These are phyloP conservation scores for Scaptomyza hsui DNA, from an alignment of 1,140 invertebrate genomes.

Conservation along the genomic window DNA sequence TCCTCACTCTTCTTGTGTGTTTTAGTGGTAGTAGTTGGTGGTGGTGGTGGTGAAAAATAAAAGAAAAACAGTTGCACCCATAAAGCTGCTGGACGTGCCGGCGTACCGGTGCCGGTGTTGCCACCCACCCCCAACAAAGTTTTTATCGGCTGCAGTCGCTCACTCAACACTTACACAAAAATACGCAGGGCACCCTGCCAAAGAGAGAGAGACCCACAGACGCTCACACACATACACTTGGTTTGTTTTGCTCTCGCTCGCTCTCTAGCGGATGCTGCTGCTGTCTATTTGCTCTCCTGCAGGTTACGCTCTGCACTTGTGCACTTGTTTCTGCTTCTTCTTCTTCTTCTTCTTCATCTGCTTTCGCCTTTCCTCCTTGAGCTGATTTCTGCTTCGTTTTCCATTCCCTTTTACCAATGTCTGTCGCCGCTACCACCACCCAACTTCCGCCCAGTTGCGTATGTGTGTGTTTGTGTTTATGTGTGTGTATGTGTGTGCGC, in stretches of 20 bases:
- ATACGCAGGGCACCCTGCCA: slow-evolving; percentile 39
- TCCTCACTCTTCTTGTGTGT: slow-evolving; percentile 19
- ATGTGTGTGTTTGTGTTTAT: neutral
- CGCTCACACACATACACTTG: slow-evolving; percentile 23
- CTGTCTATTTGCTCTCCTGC: slow-evolving; percentile 31
- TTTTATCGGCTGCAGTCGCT: slow-evolving; percentile 14
- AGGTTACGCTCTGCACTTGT: slow-evolving; percentile 66
- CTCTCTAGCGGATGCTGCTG: slow-evolving; percentile 43
- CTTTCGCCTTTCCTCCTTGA: neutral
- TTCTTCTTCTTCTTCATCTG: slow-evolving; percentile 20
- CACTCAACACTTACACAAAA: slow-evolving; percentile 6
- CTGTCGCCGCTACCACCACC: slow-evolving; percentile 16
- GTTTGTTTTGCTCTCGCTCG: slow-evolving; percentile 35
- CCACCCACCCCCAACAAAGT: slow-evolving; percentile 51
- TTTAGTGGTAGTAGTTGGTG: slow-evolving; percentile 30
- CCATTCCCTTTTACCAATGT: slow-evolving; percentile 44
- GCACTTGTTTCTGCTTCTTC: slow-evolving; percentile 34
- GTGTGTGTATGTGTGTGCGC: slow-evolving; percentile 10
- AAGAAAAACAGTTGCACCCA: slow-evolving; percentile 54
- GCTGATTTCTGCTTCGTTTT: slow-evolving; percentile 13
- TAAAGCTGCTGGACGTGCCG: slow-evolving; percentile 45
- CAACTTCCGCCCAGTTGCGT: slow-evolving; percentile 38
- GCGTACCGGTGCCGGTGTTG: slow-evolving; percentile 50
- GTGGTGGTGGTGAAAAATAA: slow-evolving; percentile 25
- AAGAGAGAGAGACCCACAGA: slow-evolving; percentile 37